Percentiles rank a stretch among this genome's conserved stretches.
Conservation (phyloP, 2,113 vertebrate species). For the Strix uralensis region DNA sequence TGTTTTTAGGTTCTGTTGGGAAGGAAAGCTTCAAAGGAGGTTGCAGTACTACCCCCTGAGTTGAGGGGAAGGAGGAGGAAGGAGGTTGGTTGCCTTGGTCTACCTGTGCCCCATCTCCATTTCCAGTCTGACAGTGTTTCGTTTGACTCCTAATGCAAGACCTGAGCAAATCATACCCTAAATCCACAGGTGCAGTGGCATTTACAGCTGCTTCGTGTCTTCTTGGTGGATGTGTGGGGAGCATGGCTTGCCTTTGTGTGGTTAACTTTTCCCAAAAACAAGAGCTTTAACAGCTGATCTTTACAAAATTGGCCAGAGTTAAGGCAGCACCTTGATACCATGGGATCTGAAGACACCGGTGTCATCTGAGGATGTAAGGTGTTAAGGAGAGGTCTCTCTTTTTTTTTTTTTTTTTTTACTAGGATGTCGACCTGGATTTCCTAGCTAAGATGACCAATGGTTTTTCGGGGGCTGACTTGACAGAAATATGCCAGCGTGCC, state of each 20-base stretch:
- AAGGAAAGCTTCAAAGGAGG: background rate
- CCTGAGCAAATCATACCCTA: background rate
- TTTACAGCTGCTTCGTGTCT: accelerated
- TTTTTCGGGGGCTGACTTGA: conserved; percentile 96
- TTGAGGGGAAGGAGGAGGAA: background rate
- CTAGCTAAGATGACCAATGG: conserved; percentile 98
- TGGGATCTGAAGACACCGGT: background rate
- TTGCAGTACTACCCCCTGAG: background rate
- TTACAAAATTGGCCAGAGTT: background rate
- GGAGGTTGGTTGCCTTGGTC: background rate
- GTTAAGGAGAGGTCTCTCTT: background rate
- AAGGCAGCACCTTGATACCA: background rate
- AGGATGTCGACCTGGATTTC: conserved; percentile 96
- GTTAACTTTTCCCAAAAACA: background rate
- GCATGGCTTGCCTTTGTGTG: background rate
- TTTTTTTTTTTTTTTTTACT: background rate
- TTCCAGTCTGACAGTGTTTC: background rate
- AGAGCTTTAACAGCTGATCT: background rate
- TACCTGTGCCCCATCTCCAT: background rate
- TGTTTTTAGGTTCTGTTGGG: background rate
- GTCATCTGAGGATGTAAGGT: background rate
- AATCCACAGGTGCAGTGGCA: background rate
- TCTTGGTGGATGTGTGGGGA: background rate
- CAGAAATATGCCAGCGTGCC: conserved; percentile 96
- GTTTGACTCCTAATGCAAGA: background rate